Evolutionary conservation across 1,140 invertebrate species (phyloP).

Genomic region (Chrysoperla carnea): DNA sequence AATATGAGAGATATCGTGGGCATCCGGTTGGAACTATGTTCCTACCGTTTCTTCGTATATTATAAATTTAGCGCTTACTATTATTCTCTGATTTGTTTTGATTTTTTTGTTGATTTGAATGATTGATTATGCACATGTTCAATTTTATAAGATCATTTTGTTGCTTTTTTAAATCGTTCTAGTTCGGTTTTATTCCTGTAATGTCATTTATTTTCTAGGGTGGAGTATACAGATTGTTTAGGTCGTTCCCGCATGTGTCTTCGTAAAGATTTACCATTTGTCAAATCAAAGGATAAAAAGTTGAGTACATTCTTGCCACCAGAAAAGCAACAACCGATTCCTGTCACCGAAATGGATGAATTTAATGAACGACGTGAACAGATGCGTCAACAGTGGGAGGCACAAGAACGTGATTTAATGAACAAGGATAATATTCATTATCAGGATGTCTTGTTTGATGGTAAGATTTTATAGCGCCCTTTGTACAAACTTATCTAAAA

Average conservation of each 20-base stretch:
- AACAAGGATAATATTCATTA: slow-evolving; percentile 59
- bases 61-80: too few species aligned
- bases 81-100: too few species aligned
- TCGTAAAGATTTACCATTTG: slow-evolving; percentile 52
- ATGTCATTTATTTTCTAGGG: too few species aligned
- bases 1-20: too few species aligned
- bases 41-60: too few species aligned
- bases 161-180: too few species aligned
- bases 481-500: too few species aligned
- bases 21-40: too few species aligned
- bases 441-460: slow-evolving; percentile 74
- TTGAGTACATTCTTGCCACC: slow-evolving; percentile 5
- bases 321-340: slow-evolving; percentile 4
- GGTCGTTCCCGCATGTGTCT: slow-evolving; percentile 71
- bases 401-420: slow-evolving; percentile 37
- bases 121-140: too few species aligned
- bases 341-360: slow-evolving; percentile 8
- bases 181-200: too few species aligned
- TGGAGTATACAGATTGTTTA: slow-evolving; percentile 75
- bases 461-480: slow-evolving; percentile 26
- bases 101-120: too few species aligned
- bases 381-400: slow-evolving; percentile 43
- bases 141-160: too few species aligned
- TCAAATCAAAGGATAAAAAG: slow-evolving; percentile 34
- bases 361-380: slow-evolving; percentile 26